Conservation (phyloP, 2,113 vertebrate species). For the Oncorhynchus kisutch region DNA sequence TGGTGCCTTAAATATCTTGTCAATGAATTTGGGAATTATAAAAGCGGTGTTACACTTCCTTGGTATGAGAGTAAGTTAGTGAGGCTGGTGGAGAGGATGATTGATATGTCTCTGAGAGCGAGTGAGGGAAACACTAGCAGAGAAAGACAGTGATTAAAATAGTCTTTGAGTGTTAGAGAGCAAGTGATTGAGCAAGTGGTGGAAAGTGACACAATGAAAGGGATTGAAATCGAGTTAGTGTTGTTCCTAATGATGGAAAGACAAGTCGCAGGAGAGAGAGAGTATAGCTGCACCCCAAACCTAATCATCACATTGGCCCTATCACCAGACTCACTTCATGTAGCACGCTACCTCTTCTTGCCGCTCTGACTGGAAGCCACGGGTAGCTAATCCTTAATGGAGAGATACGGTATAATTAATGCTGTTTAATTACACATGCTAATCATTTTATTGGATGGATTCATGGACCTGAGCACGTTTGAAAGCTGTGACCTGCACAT, state of each 20-base stretch:
- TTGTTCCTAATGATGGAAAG: neutral
- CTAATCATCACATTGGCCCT: neutral
- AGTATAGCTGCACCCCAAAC: neutral
- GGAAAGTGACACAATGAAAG: conserved; percentile 2
- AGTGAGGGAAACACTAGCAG: neutral
- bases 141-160: conserved; percentile 15
- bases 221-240: neutral
- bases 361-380: neutral
- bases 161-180: conserved; percentile 1
- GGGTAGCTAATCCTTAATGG: neutral
- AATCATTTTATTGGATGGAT: conserved; percentile 4
- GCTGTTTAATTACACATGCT: neutral
- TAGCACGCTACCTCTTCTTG: too few species aligned
- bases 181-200: conserved; percentile 9
- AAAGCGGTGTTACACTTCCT: neutral
- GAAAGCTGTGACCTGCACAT: conserved; percentile 1
- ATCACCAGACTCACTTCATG: neutral
- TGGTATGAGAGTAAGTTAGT: neutral
- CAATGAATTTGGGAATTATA: neutral
- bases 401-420: neutral
- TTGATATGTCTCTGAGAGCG: neutral
- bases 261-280: neutral
- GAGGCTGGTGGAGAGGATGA: neutral
- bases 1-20: neutral
- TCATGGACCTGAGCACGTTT: neutral